These are phyloP conservation scores for Oceanites oceanicus DNA, from an alignment of 2,113 vertebrate genomes.

Conservation along the genomic window DNA sequence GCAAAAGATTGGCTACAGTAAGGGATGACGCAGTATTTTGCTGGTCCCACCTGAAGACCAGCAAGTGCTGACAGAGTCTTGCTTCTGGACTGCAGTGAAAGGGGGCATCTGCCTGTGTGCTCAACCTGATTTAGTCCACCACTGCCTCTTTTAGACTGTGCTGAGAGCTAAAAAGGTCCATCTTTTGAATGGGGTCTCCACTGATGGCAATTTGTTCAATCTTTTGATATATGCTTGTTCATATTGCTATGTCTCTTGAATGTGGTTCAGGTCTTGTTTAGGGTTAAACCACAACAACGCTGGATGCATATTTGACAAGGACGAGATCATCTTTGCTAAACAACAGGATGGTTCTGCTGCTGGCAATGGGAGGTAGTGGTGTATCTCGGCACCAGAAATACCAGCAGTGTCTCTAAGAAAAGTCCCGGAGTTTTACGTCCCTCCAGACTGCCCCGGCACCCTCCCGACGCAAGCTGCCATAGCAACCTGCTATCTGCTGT, in stretches of 20 bases:
- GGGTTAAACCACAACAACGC: too few relatives aligned
- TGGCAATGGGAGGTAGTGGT: background rate
- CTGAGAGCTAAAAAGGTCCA: background rate
- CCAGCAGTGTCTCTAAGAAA: background rate
- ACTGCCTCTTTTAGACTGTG: background rate
- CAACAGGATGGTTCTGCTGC: background rate
- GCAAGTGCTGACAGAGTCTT: background rate
- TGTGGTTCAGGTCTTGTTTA: too few relatives aligned
- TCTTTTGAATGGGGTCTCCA: background rate
- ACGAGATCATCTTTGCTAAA: background rate
- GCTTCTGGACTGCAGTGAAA: background rate
- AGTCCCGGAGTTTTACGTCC: background rate
- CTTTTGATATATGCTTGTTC: background rate
- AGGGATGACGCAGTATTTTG: background rate
- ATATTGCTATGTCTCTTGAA: too few relatives aligned
- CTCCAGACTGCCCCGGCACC: background rate
- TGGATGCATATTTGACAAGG: background rate
- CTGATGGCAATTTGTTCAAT: background rate
- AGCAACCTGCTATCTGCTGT: background rate
- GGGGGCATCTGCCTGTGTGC: background rate
- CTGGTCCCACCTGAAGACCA: background rate
- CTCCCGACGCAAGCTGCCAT: accelerated
- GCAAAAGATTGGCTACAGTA: background rate
- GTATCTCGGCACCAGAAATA: background rate
- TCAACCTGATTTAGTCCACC: background rate